Base-by-base conservation (phyloP, 2,888 invertebrate genomes). In the Brenthis ino region DNA sequence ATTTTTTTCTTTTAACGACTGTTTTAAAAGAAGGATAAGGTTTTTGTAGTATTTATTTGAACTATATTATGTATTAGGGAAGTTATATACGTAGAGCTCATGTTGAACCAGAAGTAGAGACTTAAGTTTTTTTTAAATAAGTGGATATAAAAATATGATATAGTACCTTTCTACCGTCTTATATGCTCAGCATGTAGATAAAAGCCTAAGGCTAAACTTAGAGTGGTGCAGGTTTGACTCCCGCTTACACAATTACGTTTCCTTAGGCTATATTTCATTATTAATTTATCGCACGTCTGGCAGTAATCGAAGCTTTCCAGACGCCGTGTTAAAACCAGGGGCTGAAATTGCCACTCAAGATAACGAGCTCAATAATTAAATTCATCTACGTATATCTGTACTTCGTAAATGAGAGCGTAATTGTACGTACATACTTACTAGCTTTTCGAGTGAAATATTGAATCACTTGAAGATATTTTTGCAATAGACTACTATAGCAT, bases 301-400 rank as follows among this genome's bases (percentile, higher is more conserved):
- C 50, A 37, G 57, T 57, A 37, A 65, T 65, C 65, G 65, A 51
- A 65, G 64, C 50, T 56, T 51, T 61, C 68, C 71, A 71, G 71
- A 68, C 71, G 48, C 60, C 56, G 20, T 56, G 54, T 81, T 80
- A 81, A 81, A 80, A 68, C 72, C 64, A 65, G 70, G 75, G 74
- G 69, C 65, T 71, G 70, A 75, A 85, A 85, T 86, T 84, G 84
- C 82, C 81, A 84, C 86, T 85, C 77, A 76, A 77, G 79, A 79
- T 86, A 86, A 86, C 83, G 83, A 83, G 80, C 82, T 83, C 84
- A 85, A 85, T 87, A 87, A 87, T 86, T 84, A 75, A 82, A 87
- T 87, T 85, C 85, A 84, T 83, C 79, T 79, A 48, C 70, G 56
- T 80, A 77, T 80, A 79, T 82, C 78, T 80, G 82, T 80, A 13